Conservation (phyloP, 2,113 vertebrate genomes). For the Eonycteris spelaea region DNA sequence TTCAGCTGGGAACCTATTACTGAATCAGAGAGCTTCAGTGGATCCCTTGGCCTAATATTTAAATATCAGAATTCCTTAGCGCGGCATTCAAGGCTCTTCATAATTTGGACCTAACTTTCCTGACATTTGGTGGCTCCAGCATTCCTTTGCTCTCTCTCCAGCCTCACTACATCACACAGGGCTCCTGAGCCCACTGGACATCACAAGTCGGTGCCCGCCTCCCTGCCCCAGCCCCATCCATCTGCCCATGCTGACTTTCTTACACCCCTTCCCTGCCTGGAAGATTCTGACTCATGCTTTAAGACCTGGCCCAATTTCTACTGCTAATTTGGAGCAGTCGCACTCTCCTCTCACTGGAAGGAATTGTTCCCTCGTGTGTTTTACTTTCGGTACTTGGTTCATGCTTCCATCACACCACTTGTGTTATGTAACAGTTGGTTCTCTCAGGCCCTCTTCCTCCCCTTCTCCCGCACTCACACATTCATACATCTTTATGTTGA, state of each 20-base stretch:
- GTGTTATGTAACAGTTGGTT: too few species aligned
- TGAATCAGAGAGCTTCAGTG: background rate
- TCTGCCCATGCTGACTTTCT: background rate
- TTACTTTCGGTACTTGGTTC: too few species aligned
- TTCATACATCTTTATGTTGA: background rate
- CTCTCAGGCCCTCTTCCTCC: background rate
- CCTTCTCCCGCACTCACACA: background rate
- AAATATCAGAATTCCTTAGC: background rate
- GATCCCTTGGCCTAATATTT: background rate
- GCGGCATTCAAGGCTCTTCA: background rate
- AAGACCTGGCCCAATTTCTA: background rate
- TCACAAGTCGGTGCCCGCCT: background rate
- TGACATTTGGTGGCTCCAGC: background rate
- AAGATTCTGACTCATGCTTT: background rate
- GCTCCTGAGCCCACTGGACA: background rate
- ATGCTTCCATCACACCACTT: too few species aligned
- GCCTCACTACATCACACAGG: rapidly evolving
- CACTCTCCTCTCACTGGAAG: background rate
- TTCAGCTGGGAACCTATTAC: background rate
- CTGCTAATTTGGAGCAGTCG: background rate
- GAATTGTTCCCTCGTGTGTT: background rate
- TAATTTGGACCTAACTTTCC: background rate
- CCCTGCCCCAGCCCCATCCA: background rate
- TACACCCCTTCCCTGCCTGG: background rate
- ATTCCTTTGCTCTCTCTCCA: background rate